Percentiles rank a stretch among this genome's conserved stretches.
Conservation (phyloP, 2,797 vertebrate species). For the Melanotaenia nigrans region DNA sequence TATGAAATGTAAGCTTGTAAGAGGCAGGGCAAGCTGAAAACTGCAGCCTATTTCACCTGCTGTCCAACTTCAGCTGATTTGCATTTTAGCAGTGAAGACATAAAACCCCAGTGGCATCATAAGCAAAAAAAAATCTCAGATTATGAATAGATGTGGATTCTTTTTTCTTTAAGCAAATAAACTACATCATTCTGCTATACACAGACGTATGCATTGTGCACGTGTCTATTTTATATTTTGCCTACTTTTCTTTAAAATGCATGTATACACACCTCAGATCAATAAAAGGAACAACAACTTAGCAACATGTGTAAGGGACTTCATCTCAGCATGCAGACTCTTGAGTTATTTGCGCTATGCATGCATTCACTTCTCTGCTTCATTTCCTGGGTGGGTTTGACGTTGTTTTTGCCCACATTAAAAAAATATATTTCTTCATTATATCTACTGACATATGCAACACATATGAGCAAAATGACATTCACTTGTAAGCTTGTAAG, state of each 20-base stretch:
- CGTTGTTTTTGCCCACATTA: not conserved
- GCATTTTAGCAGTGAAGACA: constrained; percentile 41
- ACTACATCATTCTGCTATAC: too few species aligned
- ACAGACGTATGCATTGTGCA: too few species aligned
- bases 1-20: not conserved
- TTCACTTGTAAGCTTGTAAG: too few species aligned
- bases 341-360: not conserved
- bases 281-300: not conserved
- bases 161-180: too few species aligned
- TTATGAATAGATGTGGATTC: too few species aligned
- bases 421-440: not conserved
- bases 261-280: too few species aligned
- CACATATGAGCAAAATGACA: not conserved
- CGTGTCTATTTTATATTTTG: too few species aligned
- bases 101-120: not conserved
- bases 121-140: not conserved
- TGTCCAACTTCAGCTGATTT: constrained; percentile 36
- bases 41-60: not conserved
- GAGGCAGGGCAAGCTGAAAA: not conserved
- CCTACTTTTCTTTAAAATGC: too few species aligned
- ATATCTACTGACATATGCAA: too few species aligned
- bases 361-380: not conserved
- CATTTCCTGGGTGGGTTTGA: not conserved
- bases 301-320: not conserved
- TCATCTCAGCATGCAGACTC: not conserved